Percentiles rank a stretch among this genome's conserved stretches.
phyloP scores from a whole-genome alignment of 2,797 vertebrate genomes.

The Xiphophorus birchmanni region DNA sequence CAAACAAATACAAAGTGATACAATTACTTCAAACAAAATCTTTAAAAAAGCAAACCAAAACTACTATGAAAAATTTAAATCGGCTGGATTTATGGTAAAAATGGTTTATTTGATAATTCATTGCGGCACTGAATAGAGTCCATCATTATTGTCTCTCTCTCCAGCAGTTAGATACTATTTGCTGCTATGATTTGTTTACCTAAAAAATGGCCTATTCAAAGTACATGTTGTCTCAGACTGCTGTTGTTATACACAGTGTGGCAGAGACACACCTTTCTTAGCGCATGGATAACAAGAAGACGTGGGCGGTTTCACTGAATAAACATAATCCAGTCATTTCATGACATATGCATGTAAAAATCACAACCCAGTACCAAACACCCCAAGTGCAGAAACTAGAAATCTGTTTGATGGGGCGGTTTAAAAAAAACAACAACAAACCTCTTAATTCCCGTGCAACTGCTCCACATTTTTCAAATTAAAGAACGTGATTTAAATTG shows the following conservation, averaged over 20 bases:
- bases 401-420: constrained; percentile 41
- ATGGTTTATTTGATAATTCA: not conserved
- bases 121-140: not conserved
- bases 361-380: constrained; percentile 32
- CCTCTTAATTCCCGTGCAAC: constrained; percentile 61
- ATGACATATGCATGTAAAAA: constrained; percentile 8
- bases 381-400: constrained; percentile 53
- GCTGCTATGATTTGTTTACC: not conserved
- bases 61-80: not conserved
- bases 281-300: constrained; percentile 25
- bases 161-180: not conserved
- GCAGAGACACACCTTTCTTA: not conserved
- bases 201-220: not conserved
- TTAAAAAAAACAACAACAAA: constrained; percentile 18
- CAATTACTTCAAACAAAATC: not conserved
- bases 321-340: constrained; percentile 43
- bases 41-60: not conserved
- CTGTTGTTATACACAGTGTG: not conserved
- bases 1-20: not conserved
- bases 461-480: constrained; percentile 54
- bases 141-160: not conserved
- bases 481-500: constrained; percentile 50
- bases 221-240: not conserved
- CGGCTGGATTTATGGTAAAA: not conserved
- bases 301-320: constrained; percentile 18